A percentile compares a stretch with the other conserved stretches of the same genome.
phyloP scores from a whole-genome alignment of 2,888 invertebrate genomes.

The Chrysolina haemoptera region DNA sequence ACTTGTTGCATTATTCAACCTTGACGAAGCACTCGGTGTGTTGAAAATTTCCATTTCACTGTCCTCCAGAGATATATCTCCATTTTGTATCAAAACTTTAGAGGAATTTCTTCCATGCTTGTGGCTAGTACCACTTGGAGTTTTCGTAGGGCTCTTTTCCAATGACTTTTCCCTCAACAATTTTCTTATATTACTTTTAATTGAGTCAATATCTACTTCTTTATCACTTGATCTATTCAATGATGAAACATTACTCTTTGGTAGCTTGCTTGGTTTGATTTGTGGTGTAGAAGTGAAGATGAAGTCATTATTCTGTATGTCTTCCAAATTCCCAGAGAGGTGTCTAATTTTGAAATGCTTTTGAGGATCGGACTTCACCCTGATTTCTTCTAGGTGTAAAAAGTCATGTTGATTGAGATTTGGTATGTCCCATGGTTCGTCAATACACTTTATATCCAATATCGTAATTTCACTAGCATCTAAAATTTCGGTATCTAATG shows the following conservation, averaged over 20 bases:
- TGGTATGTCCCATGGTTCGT: slow-evolving; percentile 50
- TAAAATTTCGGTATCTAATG: slow-evolving; percentile 50
- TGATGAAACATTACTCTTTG: slow-evolving; percentile 32
- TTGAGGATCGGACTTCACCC: slow-evolving; percentile 40
- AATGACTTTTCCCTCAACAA: slow-evolving; percentile 32
- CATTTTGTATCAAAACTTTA: slow-evolving; percentile 31
- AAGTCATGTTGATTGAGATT: slow-evolving; percentile 35
- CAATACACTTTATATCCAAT: slow-evolving; percentile 43
- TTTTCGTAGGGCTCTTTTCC: slow-evolving; percentile 36
- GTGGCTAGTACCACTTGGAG: not conserved
- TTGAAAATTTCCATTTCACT: slow-evolving; percentile 44
- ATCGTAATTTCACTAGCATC: slow-evolving; percentile 52
- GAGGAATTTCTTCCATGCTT: slow-evolving; percentile 23
- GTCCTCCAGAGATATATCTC: slow-evolving; percentile 38
- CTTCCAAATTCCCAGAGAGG: slow-evolving; percentile 26
- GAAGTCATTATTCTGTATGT: slow-evolving; percentile 27
- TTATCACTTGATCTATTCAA: slow-evolving; percentile 26
- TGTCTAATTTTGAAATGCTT: slow-evolving; percentile 30
- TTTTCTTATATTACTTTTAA: slow-evolving; percentile 44
- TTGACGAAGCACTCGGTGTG: not conserved
- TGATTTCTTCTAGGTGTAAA: slow-evolving; percentile 38
- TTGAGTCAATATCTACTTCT: slow-evolving; percentile 42
- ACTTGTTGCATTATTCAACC: slow-evolving; percentile 9
- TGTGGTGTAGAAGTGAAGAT: slow-evolving; percentile 45
- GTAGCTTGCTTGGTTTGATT: slow-evolving; percentile 16